Evolutionary conservation across 2,888 invertebrate species (phyloP).

Genomic region (Orthosia gothica): DNA sequence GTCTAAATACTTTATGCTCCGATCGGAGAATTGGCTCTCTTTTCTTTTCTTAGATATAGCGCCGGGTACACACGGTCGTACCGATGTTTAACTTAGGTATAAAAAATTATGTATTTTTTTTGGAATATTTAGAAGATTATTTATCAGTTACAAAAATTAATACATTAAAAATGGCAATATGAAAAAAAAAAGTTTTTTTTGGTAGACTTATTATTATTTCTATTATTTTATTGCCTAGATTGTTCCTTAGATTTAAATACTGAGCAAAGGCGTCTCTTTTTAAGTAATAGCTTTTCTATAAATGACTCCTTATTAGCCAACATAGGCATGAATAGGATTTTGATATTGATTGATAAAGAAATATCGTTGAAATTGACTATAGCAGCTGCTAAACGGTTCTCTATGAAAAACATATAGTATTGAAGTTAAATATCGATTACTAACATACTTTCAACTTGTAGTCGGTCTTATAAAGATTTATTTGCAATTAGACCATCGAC

Average conservation of each 20-base stretch:
- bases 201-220: too few species aligned
- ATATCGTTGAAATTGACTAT: background rate
- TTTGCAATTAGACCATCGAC: slow-evolving; percentile 60
- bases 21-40: slow-evolving; percentile 29
- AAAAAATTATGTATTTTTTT: background rate
- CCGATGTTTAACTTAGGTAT: background rate
- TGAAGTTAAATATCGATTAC: slow-evolving; percentile 38
- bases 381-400: background rate
- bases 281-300: background rate
- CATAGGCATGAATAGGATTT: background rate
- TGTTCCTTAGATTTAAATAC: background rate
- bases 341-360: background rate
- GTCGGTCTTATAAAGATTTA: slow-evolving; percentile 50
- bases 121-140: background rate
- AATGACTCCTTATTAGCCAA: background rate
- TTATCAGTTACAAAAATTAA: background rate
- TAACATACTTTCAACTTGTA: slow-evolving; percentile 31
- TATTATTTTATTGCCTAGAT: background rate
- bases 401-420: background rate
- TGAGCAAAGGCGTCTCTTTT: rapidly evolving
- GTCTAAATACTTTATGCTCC: slow-evolving; percentile 45
- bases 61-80: slow-evolving; percentile 34
- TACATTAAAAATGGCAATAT: background rate
- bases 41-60: slow-evolving; percentile 36
- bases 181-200: background rate